These are phyloP conservation scores for Ctenicera cuprea DNA, from an alignment of 2,888 invertebrate species.

Conservation along the genomic window DNA sequence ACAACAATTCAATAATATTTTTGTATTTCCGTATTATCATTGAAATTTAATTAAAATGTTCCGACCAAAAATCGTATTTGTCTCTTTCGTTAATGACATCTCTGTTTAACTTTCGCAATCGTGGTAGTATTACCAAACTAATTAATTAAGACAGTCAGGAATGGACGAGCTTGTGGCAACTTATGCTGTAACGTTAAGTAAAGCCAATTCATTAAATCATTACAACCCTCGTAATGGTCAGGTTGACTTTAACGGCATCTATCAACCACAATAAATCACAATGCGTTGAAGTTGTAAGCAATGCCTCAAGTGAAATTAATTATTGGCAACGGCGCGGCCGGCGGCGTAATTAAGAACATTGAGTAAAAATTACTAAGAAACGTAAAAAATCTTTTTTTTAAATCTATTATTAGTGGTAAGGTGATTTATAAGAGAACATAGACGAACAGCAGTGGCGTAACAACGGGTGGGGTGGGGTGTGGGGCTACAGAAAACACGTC, in stretches of 20 bases:
- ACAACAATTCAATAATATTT: too few relatives aligned
- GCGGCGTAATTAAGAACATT: too few relatives aligned
- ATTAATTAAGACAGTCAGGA: slow-evolving; percentile 17
- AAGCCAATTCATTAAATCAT: slow-evolving; percentile 35
- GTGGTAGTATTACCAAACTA: background rate
- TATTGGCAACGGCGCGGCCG: background rate
- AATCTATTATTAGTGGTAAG: too few relatives aligned
- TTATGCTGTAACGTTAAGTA: slow-evolving; percentile 2
- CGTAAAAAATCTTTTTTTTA: too few relatives aligned
- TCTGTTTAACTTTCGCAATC: slow-evolving; percentile 2
- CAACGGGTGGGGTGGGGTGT: too few relatives aligned
- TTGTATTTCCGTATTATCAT: too few relatives aligned
- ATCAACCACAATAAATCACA: slow-evolving; percentile 23
- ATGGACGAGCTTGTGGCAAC: background rate
- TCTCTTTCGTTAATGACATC: background rate
- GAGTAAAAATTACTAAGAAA: too few relatives aligned
- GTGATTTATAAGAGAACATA: too few relatives aligned
- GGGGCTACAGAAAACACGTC: too few relatives aligned
- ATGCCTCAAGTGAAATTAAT: slow-evolving; percentile 10
- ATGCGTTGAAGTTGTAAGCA: background rate
- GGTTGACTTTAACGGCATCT: slow-evolving; percentile 24
- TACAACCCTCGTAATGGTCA: slow-evolving; percentile 30
- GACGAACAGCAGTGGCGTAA: too few relatives aligned
- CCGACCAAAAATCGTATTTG: too few relatives aligned
- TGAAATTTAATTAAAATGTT: too few relatives aligned